Conservation (phyloP, 2,113 vertebrate genomes). For the Gobius niger region DNA sequence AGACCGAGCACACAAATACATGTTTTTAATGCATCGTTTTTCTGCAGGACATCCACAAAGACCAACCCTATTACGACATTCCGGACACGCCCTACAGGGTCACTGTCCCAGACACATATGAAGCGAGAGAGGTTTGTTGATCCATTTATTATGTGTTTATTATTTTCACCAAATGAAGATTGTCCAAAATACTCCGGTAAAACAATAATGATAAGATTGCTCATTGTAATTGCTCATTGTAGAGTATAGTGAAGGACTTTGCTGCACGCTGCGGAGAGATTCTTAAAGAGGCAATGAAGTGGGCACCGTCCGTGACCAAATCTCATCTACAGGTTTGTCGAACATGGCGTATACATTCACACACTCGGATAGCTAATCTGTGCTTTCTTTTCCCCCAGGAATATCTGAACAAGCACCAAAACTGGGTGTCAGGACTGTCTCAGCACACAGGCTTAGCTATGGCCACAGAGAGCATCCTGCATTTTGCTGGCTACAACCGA, state of each 20-base stretch:
- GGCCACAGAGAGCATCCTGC: constrained; percentile 96
- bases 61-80: constrained; percentile 97
- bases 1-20: neutral
- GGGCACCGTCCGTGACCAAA: constrained; percentile 97
- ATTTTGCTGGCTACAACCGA: constrained; percentile 94
- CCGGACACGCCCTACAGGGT: constrained; percentile 93
- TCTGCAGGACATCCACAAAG: constrained; percentile 95
- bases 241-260: constrained; percentile 98
- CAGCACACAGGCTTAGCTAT: constrained; percentile 99
- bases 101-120: constrained; percentile 93
- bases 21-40: neutral
- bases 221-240: constrained; percentile 39
- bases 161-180: neutral
- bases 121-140: constrained; percentile 89
- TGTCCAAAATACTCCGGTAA: neutral
- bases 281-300: constrained; percentile 98
- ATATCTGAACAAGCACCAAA: constrained; percentile 97
- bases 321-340: constrained; percentile 88
- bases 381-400: constrained; percentile 75
- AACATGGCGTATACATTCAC: neutral
- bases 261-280: constrained; percentile 97
- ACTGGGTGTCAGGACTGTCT: constrained; percentile 95
- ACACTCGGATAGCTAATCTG: neutral
- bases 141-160: neutral
- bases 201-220: neutral